phyloP scores from a whole-genome alignment of 2,797 vertebrate genomes.

The Phataginus tricuspis region DNA sequence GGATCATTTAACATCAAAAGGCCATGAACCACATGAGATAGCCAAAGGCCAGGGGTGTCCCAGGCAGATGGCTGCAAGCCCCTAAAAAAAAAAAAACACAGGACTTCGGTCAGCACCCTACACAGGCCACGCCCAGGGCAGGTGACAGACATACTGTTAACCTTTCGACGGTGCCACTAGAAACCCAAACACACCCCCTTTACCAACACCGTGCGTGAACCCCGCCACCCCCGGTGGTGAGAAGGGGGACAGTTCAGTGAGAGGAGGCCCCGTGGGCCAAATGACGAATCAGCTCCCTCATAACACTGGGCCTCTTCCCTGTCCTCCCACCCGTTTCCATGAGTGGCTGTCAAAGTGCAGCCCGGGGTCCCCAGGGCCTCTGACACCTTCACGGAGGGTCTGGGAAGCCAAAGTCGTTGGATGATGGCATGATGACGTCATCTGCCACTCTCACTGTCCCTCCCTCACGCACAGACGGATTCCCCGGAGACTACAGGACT shows the following conservation, averaged over 20 bases:
- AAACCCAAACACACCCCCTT: background rate
- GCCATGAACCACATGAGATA: rapidly evolving
- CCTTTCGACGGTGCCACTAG: background rate
- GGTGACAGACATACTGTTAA: background rate
- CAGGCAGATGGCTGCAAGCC: background rate
- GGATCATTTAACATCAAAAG: background rate
- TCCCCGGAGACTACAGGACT: background rate
- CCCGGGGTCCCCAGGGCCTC: background rate
- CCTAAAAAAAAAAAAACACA: background rate
- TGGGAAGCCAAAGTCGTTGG: background rate
- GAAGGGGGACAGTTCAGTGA: background rate
- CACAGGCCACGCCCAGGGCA: background rate
- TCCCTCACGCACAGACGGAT: rapidly evolving
- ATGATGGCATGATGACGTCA: rapidly evolving
- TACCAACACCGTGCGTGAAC: too few relatives aligned
- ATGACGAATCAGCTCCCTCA: background rate
- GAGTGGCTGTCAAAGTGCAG: background rate
- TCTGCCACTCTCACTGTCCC: background rate
- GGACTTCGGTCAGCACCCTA: background rate
- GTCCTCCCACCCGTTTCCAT: background rate
- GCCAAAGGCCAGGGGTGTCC: background rate
- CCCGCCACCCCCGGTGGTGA: background rate
- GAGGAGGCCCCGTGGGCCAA: background rate
- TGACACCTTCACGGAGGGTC: background rate
- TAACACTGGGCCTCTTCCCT: background rate